Evolutionary conservation across 2,113 vertebrate genomes (phyloP).

Genomic region (Polyodon spathula): DNA sequence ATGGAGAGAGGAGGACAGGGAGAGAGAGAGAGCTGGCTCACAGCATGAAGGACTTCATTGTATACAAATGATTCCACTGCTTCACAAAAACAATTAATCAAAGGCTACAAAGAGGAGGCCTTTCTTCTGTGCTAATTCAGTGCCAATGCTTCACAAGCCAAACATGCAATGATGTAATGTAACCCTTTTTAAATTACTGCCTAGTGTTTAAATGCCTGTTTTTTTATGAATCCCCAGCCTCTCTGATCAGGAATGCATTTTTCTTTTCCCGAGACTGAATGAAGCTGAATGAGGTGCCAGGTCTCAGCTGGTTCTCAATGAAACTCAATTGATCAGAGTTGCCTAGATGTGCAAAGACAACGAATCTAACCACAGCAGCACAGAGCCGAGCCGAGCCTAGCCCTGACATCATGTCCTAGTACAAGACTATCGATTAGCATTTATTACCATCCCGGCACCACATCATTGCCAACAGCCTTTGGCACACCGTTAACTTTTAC

Average conservation of each 20-base stretch:
- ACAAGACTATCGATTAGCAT: too few relatives aligned
- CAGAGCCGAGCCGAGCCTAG: too few relatives aligned
- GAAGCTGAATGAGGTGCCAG: background rate
- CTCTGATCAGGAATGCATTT: constrained; percentile 34
- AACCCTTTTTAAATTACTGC: constrained; percentile 18
- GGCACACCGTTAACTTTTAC: too few relatives aligned
- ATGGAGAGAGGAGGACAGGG: constrained; percentile 15
- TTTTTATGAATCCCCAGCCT: constrained; percentile 22
- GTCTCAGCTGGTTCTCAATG: too few relatives aligned
- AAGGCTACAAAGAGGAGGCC: constrained; percentile 46
- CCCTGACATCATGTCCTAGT: too few relatives aligned
- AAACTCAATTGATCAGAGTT: too few relatives aligned
- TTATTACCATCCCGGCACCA: too few relatives aligned
- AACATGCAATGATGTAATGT: constrained; percentile 19
- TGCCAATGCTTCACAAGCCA: constrained; percentile 5
- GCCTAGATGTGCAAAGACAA: too few relatives aligned
- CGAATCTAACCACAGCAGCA: too few relatives aligned
- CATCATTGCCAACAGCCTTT: too few relatives aligned
- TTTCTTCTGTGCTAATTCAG: constrained; percentile 40
- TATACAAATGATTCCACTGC: constrained; percentile 45
- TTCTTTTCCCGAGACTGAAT: constrained; percentile 33
- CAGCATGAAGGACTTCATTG: constrained; percentile 45
- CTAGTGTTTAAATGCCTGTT: constrained; percentile 28
- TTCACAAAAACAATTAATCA: constrained; percentile 49
- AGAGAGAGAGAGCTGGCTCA: constrained; percentile 7